Evolutionary conservation across 2,113 vertebrate species (phyloP), one percentile per base, ranked within the genome.

Genomic region (Rhinogobius similis): DNA sequence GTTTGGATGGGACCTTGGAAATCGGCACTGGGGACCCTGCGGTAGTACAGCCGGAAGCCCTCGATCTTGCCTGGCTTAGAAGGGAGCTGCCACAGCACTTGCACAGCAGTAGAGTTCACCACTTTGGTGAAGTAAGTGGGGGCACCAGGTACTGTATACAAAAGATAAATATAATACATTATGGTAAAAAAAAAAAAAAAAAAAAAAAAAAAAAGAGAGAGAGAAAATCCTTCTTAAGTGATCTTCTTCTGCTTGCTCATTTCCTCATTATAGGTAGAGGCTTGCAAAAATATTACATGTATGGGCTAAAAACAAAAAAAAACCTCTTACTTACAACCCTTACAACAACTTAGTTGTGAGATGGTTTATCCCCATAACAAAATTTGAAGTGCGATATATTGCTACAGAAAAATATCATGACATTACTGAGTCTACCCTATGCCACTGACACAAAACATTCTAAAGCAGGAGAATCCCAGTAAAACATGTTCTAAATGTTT

Each of bases 81-180:
- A 2, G 92, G 89, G 9, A 91, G 88, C 72, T 93, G 90, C 94
- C 92, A 94, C 21, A 91, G 89, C 32, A 92, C 91, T 84, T 91
- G 91, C 39, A 93, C 81, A 0, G 89, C 67, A 7, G 87, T 92
- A 61, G 76, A 71, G 24, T 88, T 91, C 67, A 94, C 23, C 63
- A 93, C 90, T 74, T 89, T 91, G 72, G 90, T 91, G 76, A 93
- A 94, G 77, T 93, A 94, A 29, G 78, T 88, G 4, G 87, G 88
- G n/a, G 90, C 23, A 4, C 76, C 77, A 0, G 94, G 92, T 1
- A 92, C 93, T 95, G 70, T 13, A 46, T 0, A 11, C 26, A 52
- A 13, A 69, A 36, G 43, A 44, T 18, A 72, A 8, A 56, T 0
- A 4, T 72, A 12, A 24, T 32, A 32, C 62, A 18, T 58, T 11